These are phyloP conservation scores for Triplophysa dalaica DNA, from an alignment of 2,113 vertebrate genomes.

Conservation along the genomic window DNA sequence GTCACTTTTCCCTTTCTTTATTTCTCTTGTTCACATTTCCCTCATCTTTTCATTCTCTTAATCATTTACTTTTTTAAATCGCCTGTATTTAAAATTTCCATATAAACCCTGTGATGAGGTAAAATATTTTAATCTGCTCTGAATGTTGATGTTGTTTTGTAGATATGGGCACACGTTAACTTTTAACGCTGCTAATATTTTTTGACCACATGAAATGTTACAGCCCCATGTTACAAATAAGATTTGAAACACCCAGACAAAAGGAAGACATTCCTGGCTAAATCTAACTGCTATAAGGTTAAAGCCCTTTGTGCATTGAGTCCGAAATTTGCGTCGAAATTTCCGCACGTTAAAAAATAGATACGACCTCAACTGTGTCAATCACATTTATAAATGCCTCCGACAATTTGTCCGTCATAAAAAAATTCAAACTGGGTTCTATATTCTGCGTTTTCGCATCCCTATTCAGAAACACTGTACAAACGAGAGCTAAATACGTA, in stretches of 20 bases:
- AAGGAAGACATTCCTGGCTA: neutral
- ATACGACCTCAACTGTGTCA: too few relatives aligned
- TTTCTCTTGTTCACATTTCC: constrained; percentile 8
- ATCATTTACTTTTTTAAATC: neutral
- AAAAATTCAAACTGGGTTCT: too few relatives aligned
- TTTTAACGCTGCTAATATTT: constrained; percentile 10
- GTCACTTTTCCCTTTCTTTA: neutral
- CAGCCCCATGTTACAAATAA: constrained; percentile 20
- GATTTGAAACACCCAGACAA: constrained; percentile 13
- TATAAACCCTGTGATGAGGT: neutral
- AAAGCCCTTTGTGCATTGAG: too few relatives aligned
- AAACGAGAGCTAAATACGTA: too few relatives aligned
- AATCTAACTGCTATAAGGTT: neutral
- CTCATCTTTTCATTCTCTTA: neutral
- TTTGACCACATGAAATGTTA: neutral
- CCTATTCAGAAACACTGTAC: too few relatives aligned
- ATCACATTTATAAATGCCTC: too few relatives aligned
- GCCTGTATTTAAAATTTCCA: constrained; percentile 1
- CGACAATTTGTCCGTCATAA: too few relatives aligned
- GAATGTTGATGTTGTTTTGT: neutral
- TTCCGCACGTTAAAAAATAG: too few relatives aligned
- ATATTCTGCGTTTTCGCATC: too few relatives aligned
- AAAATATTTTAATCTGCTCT: constrained; percentile 1
- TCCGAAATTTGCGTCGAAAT: too few relatives aligned
- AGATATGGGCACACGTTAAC: neutral